Base-by-base conservation (phyloP, 2,888 invertebrate species). In the Dasysyrphus tricinctus region DNA sequence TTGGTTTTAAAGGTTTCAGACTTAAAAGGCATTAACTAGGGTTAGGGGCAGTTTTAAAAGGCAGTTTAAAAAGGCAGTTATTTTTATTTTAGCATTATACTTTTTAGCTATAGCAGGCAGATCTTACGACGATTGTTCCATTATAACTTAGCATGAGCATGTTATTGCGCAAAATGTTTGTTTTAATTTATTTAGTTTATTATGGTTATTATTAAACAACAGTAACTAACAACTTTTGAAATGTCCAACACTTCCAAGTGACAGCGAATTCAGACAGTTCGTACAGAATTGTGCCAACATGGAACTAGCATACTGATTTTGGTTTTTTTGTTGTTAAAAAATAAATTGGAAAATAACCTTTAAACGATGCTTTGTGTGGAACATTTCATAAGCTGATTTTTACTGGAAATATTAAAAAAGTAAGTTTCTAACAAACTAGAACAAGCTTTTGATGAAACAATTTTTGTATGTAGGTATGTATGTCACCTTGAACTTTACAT, bases 281-380 rank as follows among this genome's bases (percentile, higher is more conserved):
- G 91, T 91, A 92, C 91, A 90, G 90, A 89, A 90, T 89, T 88
- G 89, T 88, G 89, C 81, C 89, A 78, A 73, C 82, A 89, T 91
- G 89, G 89, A 92, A 90, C 88, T 84, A 91, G 91, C 92, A 92
- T 91, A 90, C 91, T 34, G 89, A 89, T 79, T 54, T 32, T 73
- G 88, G 69, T 63, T 65, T 24, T 34, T 12, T 51, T 32, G 56
- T 47, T 42, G 44, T 42, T 39, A 24, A 51, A 11, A 19, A 0
- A 8, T 24, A 7, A n/a, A 34, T 9, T 6, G 5, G 11, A n/a
- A 12, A 37, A 16, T 34, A 79, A 89, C 89, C 88, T 88, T 54
- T 79, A 83, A 89, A 90, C 90, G 90, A 92, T 92, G 92, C 92
- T 91, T 82, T 90, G 91, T 91, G 92, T 88, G 88, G 90, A 89